These are phyloP conservation scores for Rhopalosiphum padi DNA, from an alignment of 1,140 invertebrate genomes.

Conservation along the genomic window DNA sequence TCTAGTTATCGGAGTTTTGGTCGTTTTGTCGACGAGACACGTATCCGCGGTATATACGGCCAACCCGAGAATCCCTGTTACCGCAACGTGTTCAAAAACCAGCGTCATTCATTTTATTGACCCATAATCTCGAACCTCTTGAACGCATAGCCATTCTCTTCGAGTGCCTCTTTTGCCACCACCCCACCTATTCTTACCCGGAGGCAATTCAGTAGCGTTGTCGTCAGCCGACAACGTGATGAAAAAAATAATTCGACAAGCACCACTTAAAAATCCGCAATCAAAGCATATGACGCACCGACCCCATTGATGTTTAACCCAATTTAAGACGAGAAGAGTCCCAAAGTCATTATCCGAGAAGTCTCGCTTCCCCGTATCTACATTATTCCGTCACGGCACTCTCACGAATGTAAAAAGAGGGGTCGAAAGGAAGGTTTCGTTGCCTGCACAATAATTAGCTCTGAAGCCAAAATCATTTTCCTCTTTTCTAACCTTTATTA, in stretches of 20 bases:
- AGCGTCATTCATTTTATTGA: conserved; percentile 46
- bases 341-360: not conserved
- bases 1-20: not conserved
- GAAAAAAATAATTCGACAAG: conserved; percentile 38
- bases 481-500: not conserved
- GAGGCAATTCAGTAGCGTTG: not conserved
- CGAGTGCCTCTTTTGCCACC: conserved; percentile 4
- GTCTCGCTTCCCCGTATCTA: not conserved
- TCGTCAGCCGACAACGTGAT: not conserved
- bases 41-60: not conserved
- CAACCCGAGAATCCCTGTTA: not conserved
- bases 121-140: conserved; percentile 44
- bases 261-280: conserved; percentile 52
- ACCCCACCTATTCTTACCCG: not conserved
- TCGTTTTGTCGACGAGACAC: not conserved
- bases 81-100: conserved; percentile 37
- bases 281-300: conserved; percentile 36
- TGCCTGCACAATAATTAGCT: not conserved
- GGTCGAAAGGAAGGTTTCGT: not conserved
- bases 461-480: not conserved
- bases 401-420: not conserved
- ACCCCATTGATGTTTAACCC: conserved; percentile 41
- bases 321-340: not conserved
- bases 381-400: not conserved
- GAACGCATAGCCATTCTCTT: not conserved